phyloP scores from a whole-genome alignment of 1,140 invertebrate genomes.

The Caerostris extrusa region DNA sequence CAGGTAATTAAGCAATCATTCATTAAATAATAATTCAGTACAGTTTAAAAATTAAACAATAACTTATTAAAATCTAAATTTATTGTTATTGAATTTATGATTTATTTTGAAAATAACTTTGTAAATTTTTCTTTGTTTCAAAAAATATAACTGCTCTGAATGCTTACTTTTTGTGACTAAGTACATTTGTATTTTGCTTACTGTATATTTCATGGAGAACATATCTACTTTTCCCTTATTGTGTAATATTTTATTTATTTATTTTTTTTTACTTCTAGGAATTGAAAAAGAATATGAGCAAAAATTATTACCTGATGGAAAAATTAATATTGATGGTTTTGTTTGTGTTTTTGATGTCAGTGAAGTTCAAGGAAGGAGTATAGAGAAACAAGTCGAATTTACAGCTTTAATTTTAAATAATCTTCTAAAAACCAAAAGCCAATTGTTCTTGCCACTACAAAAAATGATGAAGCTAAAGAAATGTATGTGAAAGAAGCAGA shows the following conservation, averaged over 20 bases:
- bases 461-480: slow-evolving; percentile 96
- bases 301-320: slow-evolving; percentile 95
- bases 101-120: no score
- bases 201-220: no score
- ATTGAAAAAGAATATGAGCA: slow-evolving; percentile 97
- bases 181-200: no score
- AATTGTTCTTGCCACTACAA: slow-evolving; percentile 96
- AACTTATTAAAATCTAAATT: no score
- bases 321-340: slow-evolving; percentile 96
- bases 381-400: slow-evolving; percentile 92
- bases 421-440: slow-evolving; percentile 97
- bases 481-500: slow-evolving; percentile 93
- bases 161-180: no score
- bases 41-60: no score
- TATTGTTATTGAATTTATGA: no score
- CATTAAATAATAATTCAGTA: no score
- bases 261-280: slow-evolving; percentile 79
- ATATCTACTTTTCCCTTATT: no score
- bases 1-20: no score
- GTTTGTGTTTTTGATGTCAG: slow-evolving; percentile 98
- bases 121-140: no score
- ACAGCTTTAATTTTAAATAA: slow-evolving; percentile 90
- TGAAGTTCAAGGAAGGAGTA: slow-evolving; percentile 89
- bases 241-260: neutral
- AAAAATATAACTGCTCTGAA: no score